phyloP scores from a whole-genome alignment of 1,140 invertebrate species.

The Zophobas atratus region DNA sequence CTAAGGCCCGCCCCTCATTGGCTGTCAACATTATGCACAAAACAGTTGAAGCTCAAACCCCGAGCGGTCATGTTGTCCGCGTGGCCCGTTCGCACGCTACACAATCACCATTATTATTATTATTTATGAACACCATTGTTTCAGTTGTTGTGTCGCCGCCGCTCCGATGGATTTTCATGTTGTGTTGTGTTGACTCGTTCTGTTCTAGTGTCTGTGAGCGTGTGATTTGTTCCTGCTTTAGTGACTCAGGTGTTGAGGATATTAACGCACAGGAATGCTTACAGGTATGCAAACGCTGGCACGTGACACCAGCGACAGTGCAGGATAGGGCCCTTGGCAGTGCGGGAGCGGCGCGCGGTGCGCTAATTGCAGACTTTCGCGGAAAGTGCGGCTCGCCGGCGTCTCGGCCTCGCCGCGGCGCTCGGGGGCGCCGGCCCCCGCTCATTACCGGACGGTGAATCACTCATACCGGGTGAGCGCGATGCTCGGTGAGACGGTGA shows the following conservation, averaged over 20 bases:
- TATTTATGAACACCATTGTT: slow-evolving; percentile 60
- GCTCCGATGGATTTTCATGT: slow-evolving; percentile 25
- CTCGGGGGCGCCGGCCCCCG: background rate
- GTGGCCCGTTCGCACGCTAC: slow-evolving; percentile 62
- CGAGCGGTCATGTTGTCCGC: slow-evolving; percentile 65
- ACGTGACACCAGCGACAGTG: slow-evolving; percentile 11
- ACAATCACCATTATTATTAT: slow-evolving; percentile 52
- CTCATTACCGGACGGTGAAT: slow-evolving; percentile 15
- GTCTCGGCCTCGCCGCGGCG: background rate
- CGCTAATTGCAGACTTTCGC: slow-evolving; percentile 16
- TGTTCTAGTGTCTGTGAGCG: slow-evolving; percentile 45
- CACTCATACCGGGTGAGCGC: slow-evolving; percentile 21
- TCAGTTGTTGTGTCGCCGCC: slow-evolving; percentile 45
- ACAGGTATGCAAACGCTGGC: slow-evolving; percentile 53
- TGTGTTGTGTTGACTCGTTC: slow-evolving; percentile 31
- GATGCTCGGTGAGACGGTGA: slow-evolving; percentile 3
- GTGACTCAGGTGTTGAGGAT: slow-evolving; percentile 62
- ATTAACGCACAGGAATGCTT: slow-evolving; percentile 60
- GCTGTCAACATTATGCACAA: slow-evolving; percentile 65
- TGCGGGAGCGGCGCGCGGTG: background rate
- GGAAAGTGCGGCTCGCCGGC: background rate
- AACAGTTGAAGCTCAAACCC: slow-evolving; percentile 66
- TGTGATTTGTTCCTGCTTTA: slow-evolving; percentile 54
- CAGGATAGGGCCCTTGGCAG: background rate
- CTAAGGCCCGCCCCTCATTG: slow-evolving; percentile 65